Conservation (phyloP, 1,140 invertebrate species). For the Zaprionus capensis region DNA sequence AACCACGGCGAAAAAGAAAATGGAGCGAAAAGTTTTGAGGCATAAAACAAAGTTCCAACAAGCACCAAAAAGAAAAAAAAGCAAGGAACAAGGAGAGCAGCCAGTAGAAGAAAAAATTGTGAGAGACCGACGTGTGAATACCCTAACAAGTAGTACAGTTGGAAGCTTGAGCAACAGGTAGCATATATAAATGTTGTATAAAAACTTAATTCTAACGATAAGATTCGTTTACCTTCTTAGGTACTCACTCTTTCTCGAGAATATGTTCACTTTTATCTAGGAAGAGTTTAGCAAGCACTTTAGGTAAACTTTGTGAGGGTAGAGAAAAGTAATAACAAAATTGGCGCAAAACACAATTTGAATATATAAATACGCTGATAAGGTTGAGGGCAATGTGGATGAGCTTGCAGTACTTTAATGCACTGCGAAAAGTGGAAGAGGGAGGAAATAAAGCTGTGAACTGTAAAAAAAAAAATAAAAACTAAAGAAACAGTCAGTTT, state of each 20-base stretch:
- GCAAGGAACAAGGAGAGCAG: not conserved
- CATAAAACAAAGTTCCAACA: conserved; percentile 28
- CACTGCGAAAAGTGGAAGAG: not conserved
- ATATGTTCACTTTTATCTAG: too few relatives aligned
- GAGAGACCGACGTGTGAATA: not conserved
- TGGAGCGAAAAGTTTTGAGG: conserved; percentile 23
- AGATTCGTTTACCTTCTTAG: too few relatives aligned
- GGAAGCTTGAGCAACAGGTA: too few relatives aligned
- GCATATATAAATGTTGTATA: too few relatives aligned
- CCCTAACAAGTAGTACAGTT: not conserved
- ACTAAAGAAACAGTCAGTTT: not conserved
- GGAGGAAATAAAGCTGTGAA: not conserved
- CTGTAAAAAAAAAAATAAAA: too few relatives aligned
- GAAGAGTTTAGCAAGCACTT: not conserved
- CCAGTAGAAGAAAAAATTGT: not conserved
- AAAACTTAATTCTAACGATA: too few relatives aligned
- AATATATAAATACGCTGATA: conserved; percentile 47
- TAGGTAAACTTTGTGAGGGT: not conserved
- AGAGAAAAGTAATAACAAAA: conserved; percentile 26
- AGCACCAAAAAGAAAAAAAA: not conserved
- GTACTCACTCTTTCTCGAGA: too few relatives aligned
- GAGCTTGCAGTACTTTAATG: not conserved
- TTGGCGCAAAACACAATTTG: conserved; percentile 47
- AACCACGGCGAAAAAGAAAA: not conserved
- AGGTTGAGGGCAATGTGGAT: conserved; percentile 9